These are phyloP conservation scores for Myoxocephalus aenaeus DNA, from an alignment of 2,797 vertebrate species.

Conservation along the genomic window DNA sequence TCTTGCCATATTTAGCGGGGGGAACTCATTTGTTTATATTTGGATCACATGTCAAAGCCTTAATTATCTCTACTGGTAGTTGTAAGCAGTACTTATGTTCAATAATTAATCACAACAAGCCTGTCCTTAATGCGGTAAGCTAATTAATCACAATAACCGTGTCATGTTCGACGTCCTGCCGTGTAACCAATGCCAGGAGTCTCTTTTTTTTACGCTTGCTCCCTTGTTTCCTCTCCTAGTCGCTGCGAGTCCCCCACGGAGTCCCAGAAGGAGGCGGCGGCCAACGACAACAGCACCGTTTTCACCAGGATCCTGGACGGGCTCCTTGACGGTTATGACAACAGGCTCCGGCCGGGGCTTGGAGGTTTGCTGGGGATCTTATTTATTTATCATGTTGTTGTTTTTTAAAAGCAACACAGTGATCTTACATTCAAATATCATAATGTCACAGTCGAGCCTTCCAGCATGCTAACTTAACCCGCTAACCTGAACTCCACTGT, in stretches of 20 bases:
- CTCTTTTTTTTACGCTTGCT: neutral
- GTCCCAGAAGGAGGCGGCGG: conserved; percentile 62
- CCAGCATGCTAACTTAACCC: neutral
- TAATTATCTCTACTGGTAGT: conserved; percentile 60
- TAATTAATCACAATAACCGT: conserved; percentile 57
- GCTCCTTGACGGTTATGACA: conserved; percentile 93
- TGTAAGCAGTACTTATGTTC: conserved; percentile 44
- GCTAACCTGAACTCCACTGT: neutral
- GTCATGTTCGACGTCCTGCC: conserved; percentile 32
- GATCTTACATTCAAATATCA: neutral
- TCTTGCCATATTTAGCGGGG: conserved; percentile 21
- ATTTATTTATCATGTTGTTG: neutral
- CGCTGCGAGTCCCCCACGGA: conserved; percentile 57
- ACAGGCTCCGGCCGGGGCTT: conserved; percentile 91
- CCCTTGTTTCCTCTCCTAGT: conserved; percentile 41
- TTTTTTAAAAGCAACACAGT: neutral
- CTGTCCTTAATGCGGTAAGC: conserved; percentile 24
- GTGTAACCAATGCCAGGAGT: conserved; percentile 8
- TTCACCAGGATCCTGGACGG: conserved; percentile 94
- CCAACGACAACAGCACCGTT: conserved; percentile 91
- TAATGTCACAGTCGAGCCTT: neutral
- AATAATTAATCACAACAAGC: conserved; percentile 65
- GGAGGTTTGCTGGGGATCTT: conserved; percentile 84
- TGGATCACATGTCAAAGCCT: conserved; percentile 44
- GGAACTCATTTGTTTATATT: conserved; percentile 59